These are phyloP conservation scores for Bemisia tabaci DNA, from an alignment of 1,140 invertebrate species.

Conservation along the genomic window DNA sequence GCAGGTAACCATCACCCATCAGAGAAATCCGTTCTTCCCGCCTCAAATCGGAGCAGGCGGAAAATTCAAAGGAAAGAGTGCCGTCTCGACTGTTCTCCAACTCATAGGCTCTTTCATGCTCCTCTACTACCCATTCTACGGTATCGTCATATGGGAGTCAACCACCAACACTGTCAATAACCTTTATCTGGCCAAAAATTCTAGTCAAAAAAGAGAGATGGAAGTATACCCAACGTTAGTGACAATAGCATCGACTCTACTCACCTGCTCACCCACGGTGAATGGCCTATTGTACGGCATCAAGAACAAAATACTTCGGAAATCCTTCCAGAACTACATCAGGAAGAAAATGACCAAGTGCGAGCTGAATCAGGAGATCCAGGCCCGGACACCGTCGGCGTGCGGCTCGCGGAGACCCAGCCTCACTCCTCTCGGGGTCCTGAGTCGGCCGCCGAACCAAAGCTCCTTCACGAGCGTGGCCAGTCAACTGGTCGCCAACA, in stretches of 20 bases:
- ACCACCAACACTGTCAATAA: constrained; percentile 22
- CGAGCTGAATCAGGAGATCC: constrained; percentile 56
- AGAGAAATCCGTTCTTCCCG: constrained; percentile 54
- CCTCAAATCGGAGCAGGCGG: constrained; percentile 28
- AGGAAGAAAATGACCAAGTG: constrained; percentile 64
- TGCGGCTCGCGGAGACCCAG: constrained; percentile 58
- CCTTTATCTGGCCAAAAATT: background rate
- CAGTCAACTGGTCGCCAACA: constrained; percentile 18
- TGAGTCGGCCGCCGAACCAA: constrained; percentile 23
- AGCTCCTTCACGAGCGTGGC: constrained; percentile 5
- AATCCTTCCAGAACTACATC: constrained; percentile 62
- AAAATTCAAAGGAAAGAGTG: constrained; percentile 43
- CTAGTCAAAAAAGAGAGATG: background rate
- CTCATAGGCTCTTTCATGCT: constrained; percentile 53
- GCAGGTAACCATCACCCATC: constrained; percentile 68
- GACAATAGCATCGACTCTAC: constrained; percentile 38
- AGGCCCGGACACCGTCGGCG: constrained; percentile 58
- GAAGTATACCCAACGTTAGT: constrained; percentile 29
- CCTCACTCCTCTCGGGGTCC: constrained; percentile 45
- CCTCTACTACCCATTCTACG: constrained; percentile 58
- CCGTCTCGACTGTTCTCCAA: constrained; percentile 45
- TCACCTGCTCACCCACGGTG: constrained; percentile 51
- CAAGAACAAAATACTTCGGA: constrained; percentile 49
- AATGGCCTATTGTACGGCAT: constrained; percentile 65
- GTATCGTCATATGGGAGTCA: constrained; percentile 43